A percentile compares a stretch with the other conserved stretches of the same genome.
These are phyloP conservation scores for Schizaphis graminum DNA, from an alignment of 2,888 invertebrate genomes.

Conservation along the genomic window DNA sequence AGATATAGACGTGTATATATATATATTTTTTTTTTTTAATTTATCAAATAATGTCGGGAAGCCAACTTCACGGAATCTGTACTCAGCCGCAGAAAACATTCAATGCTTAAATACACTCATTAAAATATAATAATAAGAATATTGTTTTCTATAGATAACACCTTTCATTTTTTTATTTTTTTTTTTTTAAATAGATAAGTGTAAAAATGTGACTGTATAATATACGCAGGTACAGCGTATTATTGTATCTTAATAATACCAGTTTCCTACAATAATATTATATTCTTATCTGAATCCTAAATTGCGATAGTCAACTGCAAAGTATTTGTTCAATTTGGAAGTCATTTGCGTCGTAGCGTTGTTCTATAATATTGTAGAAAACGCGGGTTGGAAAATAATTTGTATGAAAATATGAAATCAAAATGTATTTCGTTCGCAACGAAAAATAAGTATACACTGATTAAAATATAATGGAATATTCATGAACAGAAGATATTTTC, in stretches of 20 bases:
- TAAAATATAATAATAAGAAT: neutral
- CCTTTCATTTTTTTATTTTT: neutral
- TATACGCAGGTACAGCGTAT: neutral
- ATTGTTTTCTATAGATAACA: neutral
- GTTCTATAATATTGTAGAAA: neutral
- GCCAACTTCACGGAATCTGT: fast-evolving
- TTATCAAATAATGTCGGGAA: neutral
- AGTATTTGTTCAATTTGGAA: neutral
- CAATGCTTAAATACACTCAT: neutral
- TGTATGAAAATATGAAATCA: neutral
- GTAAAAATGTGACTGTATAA: neutral
- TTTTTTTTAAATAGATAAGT: neutral
- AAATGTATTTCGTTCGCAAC: neutral
- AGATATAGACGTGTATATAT: no score
- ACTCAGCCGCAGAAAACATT: neutral
- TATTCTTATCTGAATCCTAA: neutral
- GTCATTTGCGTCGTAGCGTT: neutral
- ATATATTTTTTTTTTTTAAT: neutral
- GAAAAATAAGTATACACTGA: neutral
- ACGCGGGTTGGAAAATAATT: neutral
- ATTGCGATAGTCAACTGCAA: neutral
- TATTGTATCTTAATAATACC: neutral
- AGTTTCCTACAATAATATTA: neutral
- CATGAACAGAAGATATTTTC: neutral
- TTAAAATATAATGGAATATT: neutral